Evolutionary conservation across 2,113 vertebrate species (phyloP).

Genomic region (Chaetura pelagica): DNA sequence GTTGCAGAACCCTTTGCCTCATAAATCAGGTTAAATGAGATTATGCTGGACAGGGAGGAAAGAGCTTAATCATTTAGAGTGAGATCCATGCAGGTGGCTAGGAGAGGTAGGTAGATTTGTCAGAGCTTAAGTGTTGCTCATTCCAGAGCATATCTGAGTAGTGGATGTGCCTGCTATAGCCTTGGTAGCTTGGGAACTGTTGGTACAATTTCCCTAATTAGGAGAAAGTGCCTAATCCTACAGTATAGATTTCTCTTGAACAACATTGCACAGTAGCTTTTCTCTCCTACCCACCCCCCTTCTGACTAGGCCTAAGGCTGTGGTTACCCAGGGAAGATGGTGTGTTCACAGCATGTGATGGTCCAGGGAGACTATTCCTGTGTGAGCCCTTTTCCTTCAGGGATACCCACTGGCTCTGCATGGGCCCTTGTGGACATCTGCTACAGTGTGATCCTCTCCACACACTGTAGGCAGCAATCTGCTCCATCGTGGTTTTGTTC

Average conservation of each 20-base stretch:
- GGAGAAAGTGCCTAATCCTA: background rate
- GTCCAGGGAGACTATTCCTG: no score
- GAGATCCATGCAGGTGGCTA: background rate
- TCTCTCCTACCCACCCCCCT: no score
- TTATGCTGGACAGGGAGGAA: background rate
- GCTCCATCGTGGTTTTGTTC: background rate
- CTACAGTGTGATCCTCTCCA: background rate
- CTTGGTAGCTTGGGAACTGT: background rate
- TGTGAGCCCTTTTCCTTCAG: background rate
- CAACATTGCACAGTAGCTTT: background rate
- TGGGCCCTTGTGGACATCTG: background rate
- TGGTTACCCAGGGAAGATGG: background rate
- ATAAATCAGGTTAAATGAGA: background rate
- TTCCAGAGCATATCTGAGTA: background rate
- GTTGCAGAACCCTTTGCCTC: background rate
- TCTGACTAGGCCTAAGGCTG: background rate
- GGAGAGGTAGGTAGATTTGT: background rate
- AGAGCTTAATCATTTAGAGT: background rate
- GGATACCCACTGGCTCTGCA: background rate
- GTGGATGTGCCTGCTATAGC: background rate
- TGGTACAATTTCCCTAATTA: background rate
- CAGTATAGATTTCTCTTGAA: background rate
- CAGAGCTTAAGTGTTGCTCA: background rate
- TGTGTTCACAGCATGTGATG: background rate
- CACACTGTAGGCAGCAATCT: background rate